Evolutionary conservation across 2,113 vertebrate species (phyloP), one percentile per base, ranked within the genome.

Genomic region (Trogon surrucura): DNA sequence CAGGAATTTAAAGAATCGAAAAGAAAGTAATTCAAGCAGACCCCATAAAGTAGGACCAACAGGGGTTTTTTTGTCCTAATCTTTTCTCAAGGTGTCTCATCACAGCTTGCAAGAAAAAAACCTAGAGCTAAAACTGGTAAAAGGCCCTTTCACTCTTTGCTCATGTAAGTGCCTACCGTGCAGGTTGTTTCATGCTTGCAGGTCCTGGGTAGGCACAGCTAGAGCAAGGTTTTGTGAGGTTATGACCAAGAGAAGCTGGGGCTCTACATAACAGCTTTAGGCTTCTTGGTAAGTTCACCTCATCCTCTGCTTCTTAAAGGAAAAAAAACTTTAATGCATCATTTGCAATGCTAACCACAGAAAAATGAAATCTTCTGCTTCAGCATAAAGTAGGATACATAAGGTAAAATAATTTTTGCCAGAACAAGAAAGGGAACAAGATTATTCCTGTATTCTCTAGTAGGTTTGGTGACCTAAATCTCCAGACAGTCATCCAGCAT

Each of bases 311-410:
- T 95, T 90, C 91, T 91, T 89, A 36, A 93, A 89, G 84, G 65
- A 79, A 86, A 92, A 36, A 77, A 95, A 81, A 23, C 65, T 57
- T 41, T 48, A 92, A 95, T 57, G 80, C 57, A 85, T 67, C 77
- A 93, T 89, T 87, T 95, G 84, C 89, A 82, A 89, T 61, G 87
- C 86, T 91, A 85, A 95, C 61, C 91, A 95, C 86, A 78, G 58
- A 71, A 85, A 95, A 88, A 38, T 2, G 18, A 65, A 84, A 89
- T 36, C 38, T 57, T 80, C 60, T 93, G 77, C 66, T 96, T 89
- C 80, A 86, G 89, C 80, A 93, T 20, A 27, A 87, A 81, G 78
- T 17, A 5, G 3, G 84, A 87, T 53, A 91, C 11, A 23, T 29
- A 60, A 56, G 44, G 36, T 41, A 92, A 95, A 87, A 53, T 3